A percentile compares a stretch with the other conserved stretches of the same genome.
Conservation (phyloP, 2,113 vertebrate species). For the Illadopsis cleaveri region DNA sequence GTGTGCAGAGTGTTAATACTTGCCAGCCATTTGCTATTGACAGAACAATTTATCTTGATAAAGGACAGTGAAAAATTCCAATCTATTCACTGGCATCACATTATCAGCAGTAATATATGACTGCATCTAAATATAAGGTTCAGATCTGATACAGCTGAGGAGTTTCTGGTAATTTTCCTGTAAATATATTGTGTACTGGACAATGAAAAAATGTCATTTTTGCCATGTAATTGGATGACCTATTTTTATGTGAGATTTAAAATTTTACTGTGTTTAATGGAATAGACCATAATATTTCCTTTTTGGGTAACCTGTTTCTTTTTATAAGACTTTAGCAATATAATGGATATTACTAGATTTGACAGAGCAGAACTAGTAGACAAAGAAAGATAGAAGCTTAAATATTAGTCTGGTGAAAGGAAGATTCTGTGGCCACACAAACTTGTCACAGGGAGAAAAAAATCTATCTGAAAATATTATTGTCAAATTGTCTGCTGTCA, state of each 20-base stretch:
- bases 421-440: background rate
- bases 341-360: slow-evolving; percentile 40
- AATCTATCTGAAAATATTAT: background rate
- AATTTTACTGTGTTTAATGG: slow-evolving; percentile 82
- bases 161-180: slow-evolving; percentile 75
- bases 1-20: slow-evolving; percentile 82
- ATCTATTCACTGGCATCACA: slow-evolving; percentile 91
- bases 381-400: slow-evolving; percentile 41
- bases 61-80: slow-evolving; percentile 94
- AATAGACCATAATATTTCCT: slow-evolving; percentile 80
- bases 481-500: background rate
- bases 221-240: slow-evolving; percentile 80
- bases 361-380: slow-evolving; percentile 46
- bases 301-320: slow-evolving; percentile 71
- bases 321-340: slow-evolving; percentile 64
- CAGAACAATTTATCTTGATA: slow-evolving; percentile 97
- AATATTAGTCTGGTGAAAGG: background rate
- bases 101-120: slow-evolving; percentile 93
- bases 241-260: slow-evolving; percentile 83
- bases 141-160: slow-evolving; percentile 75
- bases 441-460: background rate
- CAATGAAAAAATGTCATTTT: slow-evolving; percentile 76
- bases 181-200: slow-evolving; percentile 78
- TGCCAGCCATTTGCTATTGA: slow-evolving; percentile 91
- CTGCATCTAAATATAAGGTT: slow-evolving; percentile 91